Conservation (phyloP, 2,888 invertebrate genomes). For the Frankliniella fusca region DNA sequence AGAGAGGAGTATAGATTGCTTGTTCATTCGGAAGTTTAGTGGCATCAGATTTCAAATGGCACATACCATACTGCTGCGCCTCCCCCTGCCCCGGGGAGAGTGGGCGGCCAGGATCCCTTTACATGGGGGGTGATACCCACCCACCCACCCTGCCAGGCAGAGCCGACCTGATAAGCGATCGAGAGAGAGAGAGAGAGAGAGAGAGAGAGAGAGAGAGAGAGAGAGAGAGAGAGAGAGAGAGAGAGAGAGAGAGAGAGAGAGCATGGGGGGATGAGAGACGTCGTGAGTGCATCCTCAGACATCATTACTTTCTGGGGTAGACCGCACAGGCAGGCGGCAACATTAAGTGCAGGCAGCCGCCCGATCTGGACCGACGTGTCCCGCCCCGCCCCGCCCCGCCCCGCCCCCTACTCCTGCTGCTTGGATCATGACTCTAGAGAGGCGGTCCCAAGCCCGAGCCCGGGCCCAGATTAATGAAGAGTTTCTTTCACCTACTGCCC, state of each 20-base stretch:
- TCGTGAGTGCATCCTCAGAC: not conserved
- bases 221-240: no score
- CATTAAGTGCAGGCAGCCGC: slow-evolving; percentile 9
- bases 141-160: not conserved
- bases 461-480: not conserved
- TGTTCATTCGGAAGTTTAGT: not conserved
- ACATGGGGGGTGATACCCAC: slow-evolving; percentile 2
- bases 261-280: no score
- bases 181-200: not conserved
- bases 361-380: no score
- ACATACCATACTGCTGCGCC: not conserved
- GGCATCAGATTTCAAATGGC: slow-evolving; percentile 11
- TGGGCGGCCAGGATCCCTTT: slow-evolving; percentile 4
- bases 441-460: slow-evolving; percentile 9
- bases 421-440: not conserved
- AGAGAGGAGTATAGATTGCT: not conserved
- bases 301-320: not conserved
- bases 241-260: no score
- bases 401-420: not conserved
- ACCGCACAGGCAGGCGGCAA: not conserved
- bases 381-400: not conserved
- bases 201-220: no score
- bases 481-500: slow-evolving; percentile 2
- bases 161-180: not conserved
- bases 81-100: not conserved